A percentile compares a stretch with the other conserved stretches of the same genome.
These are phyloP conservation scores for Oscheius sp. DNA, from an alignment of 2,888 invertebrate genomes.

Conservation along the genomic window DNA sequence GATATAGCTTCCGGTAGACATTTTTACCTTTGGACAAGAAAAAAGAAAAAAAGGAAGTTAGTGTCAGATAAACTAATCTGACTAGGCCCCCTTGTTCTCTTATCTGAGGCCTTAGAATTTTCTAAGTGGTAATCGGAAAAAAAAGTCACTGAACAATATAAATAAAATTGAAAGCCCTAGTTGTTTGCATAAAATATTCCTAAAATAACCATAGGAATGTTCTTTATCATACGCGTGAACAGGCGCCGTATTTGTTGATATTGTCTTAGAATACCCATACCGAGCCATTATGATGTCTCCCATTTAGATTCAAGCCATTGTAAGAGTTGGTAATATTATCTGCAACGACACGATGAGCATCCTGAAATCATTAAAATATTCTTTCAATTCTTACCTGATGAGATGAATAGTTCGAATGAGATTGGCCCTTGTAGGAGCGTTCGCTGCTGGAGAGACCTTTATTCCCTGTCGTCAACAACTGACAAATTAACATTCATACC, in stretches of 20 bases:
- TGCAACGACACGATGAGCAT: slow-evolving; percentile 8
- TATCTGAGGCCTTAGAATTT: too few species aligned
- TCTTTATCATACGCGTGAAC: neutral
- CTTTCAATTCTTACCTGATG: slow-evolving; percentile 35
- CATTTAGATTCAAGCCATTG: slow-evolving; percentile 20
- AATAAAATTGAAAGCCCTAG: too few species aligned
- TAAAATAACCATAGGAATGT: neutral
- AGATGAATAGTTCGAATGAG: slow-evolving; percentile 21
- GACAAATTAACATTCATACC: too few species aligned
- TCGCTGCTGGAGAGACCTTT: slow-evolving; percentile 27
- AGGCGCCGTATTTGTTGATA: slow-evolving; percentile 9
- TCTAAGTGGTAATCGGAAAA: too few species aligned
- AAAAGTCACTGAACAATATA: too few species aligned
- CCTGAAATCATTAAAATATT: neutral
- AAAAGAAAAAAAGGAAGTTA: too few species aligned
- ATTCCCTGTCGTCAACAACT: too few species aligned
- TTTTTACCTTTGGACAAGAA: too few species aligned
- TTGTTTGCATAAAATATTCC: too few species aligned
- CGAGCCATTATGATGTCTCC: neutral
- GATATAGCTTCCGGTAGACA: too few species aligned
- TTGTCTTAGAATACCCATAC: slow-evolving; percentile 6
- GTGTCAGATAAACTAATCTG: too few species aligned
- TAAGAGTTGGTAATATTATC: slow-evolving; percentile 9
- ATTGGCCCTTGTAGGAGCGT: slow-evolving; percentile 40
- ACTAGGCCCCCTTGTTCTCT: too few species aligned